Conservation (phyloP, 2,797 vertebrate species). For the Calcarius lapponicus region DNA sequence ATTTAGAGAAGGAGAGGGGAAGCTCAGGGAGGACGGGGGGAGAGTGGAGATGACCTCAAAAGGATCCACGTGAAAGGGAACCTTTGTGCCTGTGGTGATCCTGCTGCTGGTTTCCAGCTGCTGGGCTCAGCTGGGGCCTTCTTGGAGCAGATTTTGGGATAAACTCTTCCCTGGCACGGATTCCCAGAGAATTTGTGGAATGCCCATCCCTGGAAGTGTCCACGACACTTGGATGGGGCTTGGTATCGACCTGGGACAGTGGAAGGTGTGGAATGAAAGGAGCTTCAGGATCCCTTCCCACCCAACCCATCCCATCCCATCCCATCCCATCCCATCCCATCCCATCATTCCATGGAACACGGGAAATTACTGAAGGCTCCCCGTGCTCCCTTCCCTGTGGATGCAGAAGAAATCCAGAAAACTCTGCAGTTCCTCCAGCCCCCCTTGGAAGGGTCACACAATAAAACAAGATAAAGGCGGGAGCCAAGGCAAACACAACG, state of each 20-base stretch:
- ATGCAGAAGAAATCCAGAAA: not conserved
- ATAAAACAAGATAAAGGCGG: constrained; percentile 44
- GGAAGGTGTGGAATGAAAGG: not conserved
- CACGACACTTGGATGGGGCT: accelerated
- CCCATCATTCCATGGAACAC: not conserved
- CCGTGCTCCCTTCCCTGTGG: accelerated
- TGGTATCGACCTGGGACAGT: accelerated
- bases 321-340: too few species aligned
- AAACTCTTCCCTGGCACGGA: not conserved
- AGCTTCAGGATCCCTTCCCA: not conserved
- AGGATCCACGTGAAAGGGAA: accelerated
- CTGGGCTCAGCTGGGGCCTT: not conserved
- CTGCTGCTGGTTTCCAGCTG: not conserved
- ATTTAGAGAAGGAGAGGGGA: not conserved
- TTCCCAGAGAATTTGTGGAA: not conserved
- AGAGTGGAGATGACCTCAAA: not conserved
- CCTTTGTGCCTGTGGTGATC: not conserved
- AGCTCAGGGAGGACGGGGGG: not conserved
- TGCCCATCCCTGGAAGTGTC: not conserved
- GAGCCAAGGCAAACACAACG: constrained; percentile 42
- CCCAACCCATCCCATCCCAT: too few species aligned
- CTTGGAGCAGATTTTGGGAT: not conserved
- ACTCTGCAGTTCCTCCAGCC: not conserved
- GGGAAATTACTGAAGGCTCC: not conserved
- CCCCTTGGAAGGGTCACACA: not conserved